Evolutionary conservation across 2,888 invertebrate species (phyloP).

Genomic region (Caenorhabditis sp.): DNA sequence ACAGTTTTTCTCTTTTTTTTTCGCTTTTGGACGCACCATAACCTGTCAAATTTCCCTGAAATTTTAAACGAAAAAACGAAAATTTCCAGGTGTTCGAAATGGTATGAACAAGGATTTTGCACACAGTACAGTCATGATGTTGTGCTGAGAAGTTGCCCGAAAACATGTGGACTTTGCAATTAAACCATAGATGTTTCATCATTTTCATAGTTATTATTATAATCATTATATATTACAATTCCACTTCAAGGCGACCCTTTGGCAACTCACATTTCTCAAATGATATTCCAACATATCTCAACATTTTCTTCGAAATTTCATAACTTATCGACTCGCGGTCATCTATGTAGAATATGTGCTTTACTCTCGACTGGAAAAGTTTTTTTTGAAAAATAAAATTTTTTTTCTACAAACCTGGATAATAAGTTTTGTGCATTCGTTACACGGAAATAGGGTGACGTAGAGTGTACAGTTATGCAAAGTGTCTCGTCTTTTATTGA

Average conservation of each 20-base stretch:
- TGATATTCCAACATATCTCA: slow-evolving; percentile 23
- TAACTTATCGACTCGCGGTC: slow-evolving; percentile 33
- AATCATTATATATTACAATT: slow-evolving; percentile 8
- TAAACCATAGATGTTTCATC: slow-evolving; percentile 2
- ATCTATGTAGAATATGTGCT: slow-evolving; percentile 30
- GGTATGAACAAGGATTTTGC: slow-evolving; percentile 31
- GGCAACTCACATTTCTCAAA: slow-evolving; percentile 25
- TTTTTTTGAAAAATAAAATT: no score
- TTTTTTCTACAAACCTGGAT: no score
- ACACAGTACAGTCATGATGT: slow-evolving; percentile 18
- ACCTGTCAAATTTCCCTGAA: background rate
- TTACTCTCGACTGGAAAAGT: slow-evolving; percentile 36
- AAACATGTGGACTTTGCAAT: slow-evolving; percentile 31
- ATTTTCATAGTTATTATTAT: background rate
- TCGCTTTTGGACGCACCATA: no score
- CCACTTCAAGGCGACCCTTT: slow-evolving; percentile 3
- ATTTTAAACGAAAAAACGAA: background rate
- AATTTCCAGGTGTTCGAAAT: slow-evolving; percentile 11
- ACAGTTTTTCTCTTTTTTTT: no score
- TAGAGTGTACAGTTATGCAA: slow-evolving; percentile 81
- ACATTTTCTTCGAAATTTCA: slow-evolving; percentile 39
- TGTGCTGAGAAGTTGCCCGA: slow-evolving; percentile 22
- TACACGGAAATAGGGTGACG: slow-evolving; percentile 91
- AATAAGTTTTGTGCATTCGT: slow-evolving; percentile 90
- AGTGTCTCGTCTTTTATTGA: slow-evolving; percentile 81